Evolutionary conservation across 2,113 vertebrate species (phyloP).

Genomic region (Aspidoscelis tigris): DNA sequence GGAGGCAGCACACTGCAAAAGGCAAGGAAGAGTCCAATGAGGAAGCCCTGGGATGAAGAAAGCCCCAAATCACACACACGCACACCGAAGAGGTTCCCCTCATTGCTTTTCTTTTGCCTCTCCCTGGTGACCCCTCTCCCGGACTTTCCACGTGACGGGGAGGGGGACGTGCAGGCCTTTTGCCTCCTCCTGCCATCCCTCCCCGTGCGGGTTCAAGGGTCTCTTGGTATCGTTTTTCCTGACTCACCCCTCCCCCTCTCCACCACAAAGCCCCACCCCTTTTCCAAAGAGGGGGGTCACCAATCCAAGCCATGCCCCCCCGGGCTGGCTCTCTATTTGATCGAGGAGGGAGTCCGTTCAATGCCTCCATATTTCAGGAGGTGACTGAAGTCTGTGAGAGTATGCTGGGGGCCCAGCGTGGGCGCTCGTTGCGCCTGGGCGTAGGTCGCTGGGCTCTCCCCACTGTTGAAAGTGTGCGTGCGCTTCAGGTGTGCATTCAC

Average conservation of each 20-base stretch:
- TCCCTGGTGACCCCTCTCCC: background rate
- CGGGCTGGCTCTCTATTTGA: slow-evolving; percentile 57
- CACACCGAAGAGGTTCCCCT: background rate
- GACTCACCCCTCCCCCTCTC: background rate
- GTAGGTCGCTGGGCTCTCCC: slow-evolving; percentile 65
- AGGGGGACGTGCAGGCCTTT: background rate
- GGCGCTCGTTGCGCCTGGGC: slow-evolving; percentile 61
- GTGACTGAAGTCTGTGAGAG: slow-evolving; percentile 86
- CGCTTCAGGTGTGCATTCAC: slow-evolving; percentile 74
- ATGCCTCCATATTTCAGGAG: slow-evolving; percentile 79
- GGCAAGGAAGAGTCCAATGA: slow-evolving; percentile 1
- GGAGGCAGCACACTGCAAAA: background rate
- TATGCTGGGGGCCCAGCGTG: slow-evolving; percentile 72
- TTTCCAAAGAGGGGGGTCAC: accelerated
- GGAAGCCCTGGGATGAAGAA: slow-evolving; percentile 21
- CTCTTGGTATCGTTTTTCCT: background rate
- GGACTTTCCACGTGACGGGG: background rate
- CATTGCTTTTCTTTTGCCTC: background rate
- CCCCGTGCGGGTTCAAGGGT: background rate
- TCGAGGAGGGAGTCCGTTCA: slow-evolving; percentile 85
- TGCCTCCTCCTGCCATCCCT: background rate
- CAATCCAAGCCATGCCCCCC: slow-evolving; percentile 29
- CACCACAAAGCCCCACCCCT: slow-evolving; percentile 18
- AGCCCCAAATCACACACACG: slow-evolving; percentile 3
- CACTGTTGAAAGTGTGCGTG: slow-evolving; percentile 80